Evolutionary conservation across 1,140 invertebrate species (phyloP), one percentile per base, ranked within the genome.

Genomic region (Parapsyche elsis): DNA sequence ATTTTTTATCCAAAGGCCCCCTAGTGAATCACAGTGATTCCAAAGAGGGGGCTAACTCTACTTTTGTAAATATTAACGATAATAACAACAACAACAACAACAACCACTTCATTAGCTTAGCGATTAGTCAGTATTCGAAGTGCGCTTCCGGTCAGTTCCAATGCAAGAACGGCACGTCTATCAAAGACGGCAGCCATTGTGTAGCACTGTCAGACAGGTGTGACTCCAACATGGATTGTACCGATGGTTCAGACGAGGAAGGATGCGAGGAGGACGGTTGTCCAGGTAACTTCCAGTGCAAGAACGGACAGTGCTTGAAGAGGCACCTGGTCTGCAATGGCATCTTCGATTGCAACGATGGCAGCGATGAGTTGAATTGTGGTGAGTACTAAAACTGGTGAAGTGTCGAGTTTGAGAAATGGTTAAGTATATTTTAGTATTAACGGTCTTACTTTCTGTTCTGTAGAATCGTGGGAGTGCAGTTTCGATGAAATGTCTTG

Each of bases 271-370:
- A 90, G 83, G 87, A 90, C 75, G 86, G 87, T 24, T 93, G 92
- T 85, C 90, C 88, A 14, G 90, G 90, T 46, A 92, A 92, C 80
- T 93, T 92, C 86, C 87, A 91, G 84, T 95, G 94, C 84, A 85
- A 86, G 2, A 93, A 90, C 86, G 93, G 94, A 14, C 91, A 93
- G 83, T 96, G 95, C 84, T 90, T 96, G 16, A 92, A 90, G 80
- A 86, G 92, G 78, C 88, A 92, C 82, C 88, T 94, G 23, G 92
- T 94, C 9, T 96, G 95, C 86, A 94, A 96, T 87, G 91, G 92
- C 38, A 93, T 93, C 70, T 85, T 88, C 0, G 92, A 94, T 81
- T 95, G 94, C 84, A 89, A 90, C 53, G 94, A 95, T 84, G 90
- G 90, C 5, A 93, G 90, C 80, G 94, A 95, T 86, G 94, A 95